Evolutionary conservation across 2,797 vertebrate species (phyloP), one percentile per base, ranked within the genome.

Genomic region (Notolepis coatsorum): DNA sequence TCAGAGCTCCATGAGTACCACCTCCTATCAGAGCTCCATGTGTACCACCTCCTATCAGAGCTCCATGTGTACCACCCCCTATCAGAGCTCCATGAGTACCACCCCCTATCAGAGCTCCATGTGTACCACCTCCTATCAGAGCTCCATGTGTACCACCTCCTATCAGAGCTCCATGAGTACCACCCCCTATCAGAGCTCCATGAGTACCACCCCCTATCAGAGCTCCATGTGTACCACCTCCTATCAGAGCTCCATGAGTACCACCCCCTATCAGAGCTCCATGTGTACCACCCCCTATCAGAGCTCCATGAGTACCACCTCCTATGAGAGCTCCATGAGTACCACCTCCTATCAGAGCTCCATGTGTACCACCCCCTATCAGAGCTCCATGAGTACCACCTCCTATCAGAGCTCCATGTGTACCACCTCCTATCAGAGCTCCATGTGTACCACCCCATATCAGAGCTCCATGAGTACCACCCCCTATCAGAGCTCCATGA

Each of bases 161-260:
- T n/a, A n/a, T 82, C 73, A 76, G 58, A 73, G n/a, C n/a, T n/a
- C n/a, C n/a, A 89, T 79, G 71, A 75, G 62, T 75, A 51, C 65
- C 47, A 27, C 49, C 58, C 50, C 73, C 76, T 69, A 39, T 64
- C 65, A 77, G 58, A 71, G n/a, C n/a, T n/a, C n/a, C n/a, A n/a
- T n/a, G n/a, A n/a, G n/a, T n/a, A n/a, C n/a, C n/a, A n/a, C n/a
- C n/a, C n/a, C n/a, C n/a, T n/a, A n/a, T 82, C 73, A 76, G 58
- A 73, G n/a, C n/a, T n/a, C n/a, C n/a, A 89, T 79, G 71, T 77
- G 62, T 75, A 51, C 65, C 47, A 27, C 49, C 58, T 52, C 73
- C 76, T 69, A 39, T 82, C 73, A 76, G 58, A 73, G n/a, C n/a
- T n/a, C n/a, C n/a, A 89, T 79, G 71, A 75, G 62, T 75, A 51